Percentiles rank a stretch among this genome's conserved stretches.
Conservation (phyloP, 2,797 vertebrate species). For the Urocyon cinereoargenteus region DNA sequence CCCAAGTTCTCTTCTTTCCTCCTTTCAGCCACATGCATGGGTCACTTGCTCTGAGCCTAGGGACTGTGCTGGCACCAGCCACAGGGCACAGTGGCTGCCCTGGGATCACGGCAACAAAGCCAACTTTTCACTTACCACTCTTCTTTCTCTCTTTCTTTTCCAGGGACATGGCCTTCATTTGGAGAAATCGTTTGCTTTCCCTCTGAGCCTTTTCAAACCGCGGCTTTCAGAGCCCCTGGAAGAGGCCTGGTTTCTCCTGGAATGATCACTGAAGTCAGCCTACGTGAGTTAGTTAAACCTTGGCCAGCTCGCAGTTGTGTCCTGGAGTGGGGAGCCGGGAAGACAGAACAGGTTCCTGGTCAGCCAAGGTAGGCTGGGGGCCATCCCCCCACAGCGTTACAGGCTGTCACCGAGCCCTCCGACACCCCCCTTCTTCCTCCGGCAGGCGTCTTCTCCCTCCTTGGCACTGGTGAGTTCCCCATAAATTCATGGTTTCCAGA, state of each 20-base stretch:
- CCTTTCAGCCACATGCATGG: background rate
- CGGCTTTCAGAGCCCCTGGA: background rate
- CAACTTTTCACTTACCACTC: background rate
- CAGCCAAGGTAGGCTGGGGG: background rate
- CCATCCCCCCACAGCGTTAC: background rate
- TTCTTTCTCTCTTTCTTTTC: background rate
- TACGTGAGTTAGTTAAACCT: background rate
- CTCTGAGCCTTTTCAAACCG: constrained; percentile 29
- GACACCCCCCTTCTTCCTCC: background rate
- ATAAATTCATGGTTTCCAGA: background rate
- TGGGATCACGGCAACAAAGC: background rate
- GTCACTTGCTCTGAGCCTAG: background rate
- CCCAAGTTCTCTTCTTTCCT: background rate
- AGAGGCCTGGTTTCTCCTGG: background rate
- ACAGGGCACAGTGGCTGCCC: background rate
- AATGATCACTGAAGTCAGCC: background rate
- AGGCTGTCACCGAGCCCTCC: background rate
- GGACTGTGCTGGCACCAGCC: background rate
- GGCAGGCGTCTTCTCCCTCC: background rate
- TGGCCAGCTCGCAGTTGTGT: background rate
- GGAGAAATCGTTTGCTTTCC: background rate
- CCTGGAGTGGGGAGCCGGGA: background rate
- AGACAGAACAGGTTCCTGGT: background rate
- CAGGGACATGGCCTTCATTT: background rate
- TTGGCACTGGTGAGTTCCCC: background rate